phyloP scores from a whole-genome alignment of 2,113 vertebrate species.

The Parotia lawesii region DNA sequence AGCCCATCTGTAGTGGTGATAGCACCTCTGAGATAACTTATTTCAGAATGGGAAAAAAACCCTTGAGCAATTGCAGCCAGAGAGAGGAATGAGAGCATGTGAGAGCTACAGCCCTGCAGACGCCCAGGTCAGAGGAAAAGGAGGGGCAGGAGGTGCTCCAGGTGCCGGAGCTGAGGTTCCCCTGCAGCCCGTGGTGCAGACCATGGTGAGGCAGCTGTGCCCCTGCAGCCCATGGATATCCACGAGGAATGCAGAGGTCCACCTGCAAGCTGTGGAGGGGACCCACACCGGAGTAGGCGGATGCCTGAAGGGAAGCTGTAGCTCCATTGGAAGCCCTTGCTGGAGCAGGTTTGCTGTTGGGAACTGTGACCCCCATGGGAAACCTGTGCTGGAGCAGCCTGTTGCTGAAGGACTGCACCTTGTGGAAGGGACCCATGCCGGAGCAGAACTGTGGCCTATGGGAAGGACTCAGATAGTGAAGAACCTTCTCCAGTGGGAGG shows the following conservation, averaged over 20 bases:
- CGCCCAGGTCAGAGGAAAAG: accelerated
- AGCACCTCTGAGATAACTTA: neutral
- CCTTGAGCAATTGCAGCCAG: neutral
- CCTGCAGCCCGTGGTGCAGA: accelerated
- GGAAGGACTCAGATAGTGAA: neutral
- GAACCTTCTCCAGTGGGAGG: neutral
- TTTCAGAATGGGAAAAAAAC: neutral
- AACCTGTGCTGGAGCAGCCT: neutral
- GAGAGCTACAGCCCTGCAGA: neutral
- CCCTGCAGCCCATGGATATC: neutral
- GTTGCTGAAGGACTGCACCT: neutral
- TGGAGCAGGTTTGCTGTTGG: neutral
- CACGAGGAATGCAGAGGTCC: neutral
- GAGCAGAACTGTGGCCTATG: neutral
- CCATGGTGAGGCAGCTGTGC: neutral
- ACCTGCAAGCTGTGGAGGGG: neutral
- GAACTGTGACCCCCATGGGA: neutral
- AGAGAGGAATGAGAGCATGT: neutral
- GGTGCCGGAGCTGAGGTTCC: accelerated
- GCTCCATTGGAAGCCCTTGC: neutral
- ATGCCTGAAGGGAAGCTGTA: neutral
- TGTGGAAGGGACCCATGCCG: neutral
- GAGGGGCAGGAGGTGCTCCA: accelerated
- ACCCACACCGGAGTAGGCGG: accelerated
- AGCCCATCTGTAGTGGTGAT: neutral